Percentiles rank a stretch among this genome's conserved stretches.
Conservation (phyloP, 2,113 vertebrate species). For the Barnardius zonarius region DNA sequence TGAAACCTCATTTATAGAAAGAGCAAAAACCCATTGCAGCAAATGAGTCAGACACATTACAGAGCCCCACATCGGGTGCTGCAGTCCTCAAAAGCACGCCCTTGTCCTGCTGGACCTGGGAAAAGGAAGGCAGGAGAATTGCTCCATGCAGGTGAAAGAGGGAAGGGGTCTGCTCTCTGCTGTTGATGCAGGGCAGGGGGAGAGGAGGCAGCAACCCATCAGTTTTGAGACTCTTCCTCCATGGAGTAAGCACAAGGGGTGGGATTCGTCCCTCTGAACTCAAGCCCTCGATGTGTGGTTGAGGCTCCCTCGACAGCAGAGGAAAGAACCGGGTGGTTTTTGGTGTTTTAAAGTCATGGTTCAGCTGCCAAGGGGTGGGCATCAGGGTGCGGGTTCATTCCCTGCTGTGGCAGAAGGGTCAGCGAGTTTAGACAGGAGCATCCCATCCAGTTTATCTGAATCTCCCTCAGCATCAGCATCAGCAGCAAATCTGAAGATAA, state of each 20-base stretch:
- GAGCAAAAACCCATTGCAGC: neutral
- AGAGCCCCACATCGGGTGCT: neutral
- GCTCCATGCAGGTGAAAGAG: accelerated
- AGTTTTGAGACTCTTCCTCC: neutral
- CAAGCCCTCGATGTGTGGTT: neutral
- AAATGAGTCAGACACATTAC: neutral
- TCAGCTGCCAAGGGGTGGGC: neutral
- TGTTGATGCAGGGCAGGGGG: no score
- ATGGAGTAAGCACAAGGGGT: accelerated
- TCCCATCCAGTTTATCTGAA: neutral
- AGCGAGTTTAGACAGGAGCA: neutral
- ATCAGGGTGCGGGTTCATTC: neutral
- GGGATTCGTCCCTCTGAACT: neutral
- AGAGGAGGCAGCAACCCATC: neutral
- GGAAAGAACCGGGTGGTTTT: accelerated
- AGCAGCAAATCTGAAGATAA: accelerated
- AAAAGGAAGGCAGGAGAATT: neutral
- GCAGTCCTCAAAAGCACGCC: accelerated
- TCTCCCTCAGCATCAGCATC: neutral
- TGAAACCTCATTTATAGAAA: slow-evolving; percentile 8
- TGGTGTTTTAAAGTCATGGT: neutral
- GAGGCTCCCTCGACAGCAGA: neutral
- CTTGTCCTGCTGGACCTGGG: neutral
- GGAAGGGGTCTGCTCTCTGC: neutral
- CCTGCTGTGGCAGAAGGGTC: neutral